A percentile compares a stretch with the other conserved stretches of the same genome.
These are phyloP conservation scores for Anomalospiza imberbis DNA, from an alignment of 2,797 vertebrate species.

Conservation along the genomic window DNA sequence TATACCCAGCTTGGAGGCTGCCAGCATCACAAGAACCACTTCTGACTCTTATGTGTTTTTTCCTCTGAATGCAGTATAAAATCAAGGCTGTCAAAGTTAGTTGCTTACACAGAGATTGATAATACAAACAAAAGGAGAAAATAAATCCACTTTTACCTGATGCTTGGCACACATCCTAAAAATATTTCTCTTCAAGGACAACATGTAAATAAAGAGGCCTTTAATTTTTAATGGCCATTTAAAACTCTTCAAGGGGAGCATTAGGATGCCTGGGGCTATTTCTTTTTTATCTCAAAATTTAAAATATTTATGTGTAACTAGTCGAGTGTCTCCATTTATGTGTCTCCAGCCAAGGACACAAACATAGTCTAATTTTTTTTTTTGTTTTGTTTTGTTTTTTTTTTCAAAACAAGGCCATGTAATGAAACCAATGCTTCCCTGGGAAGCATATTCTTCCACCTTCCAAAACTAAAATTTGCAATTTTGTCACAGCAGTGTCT, in stretches of 20 bases:
- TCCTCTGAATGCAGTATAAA: background rate
- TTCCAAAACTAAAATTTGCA: background rate
- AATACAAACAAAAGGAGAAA: background rate
- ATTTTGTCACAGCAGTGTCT: background rate
- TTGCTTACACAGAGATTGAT: background rate
- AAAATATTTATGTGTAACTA: background rate
- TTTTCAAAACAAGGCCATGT: background rate
- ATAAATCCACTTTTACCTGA: background rate
- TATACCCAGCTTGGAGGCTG: background rate
- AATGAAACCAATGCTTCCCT: background rate
- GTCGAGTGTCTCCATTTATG: background rate
- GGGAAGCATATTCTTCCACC: background rate
- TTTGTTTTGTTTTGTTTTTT: background rate
- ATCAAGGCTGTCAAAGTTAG: background rate
- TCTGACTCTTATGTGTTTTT: background rate
- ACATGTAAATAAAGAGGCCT: background rate
- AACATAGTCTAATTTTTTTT: background rate
- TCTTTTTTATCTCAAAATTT: background rate
- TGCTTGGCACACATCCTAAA: background rate
- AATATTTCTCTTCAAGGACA: background rate
- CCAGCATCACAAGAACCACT: background rate
- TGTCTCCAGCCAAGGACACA: background rate
- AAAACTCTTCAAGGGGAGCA: background rate
- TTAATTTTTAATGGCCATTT: slow-evolving; percentile 3
- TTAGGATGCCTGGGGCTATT: background rate